Conservation (phyloP, 2,797 vertebrate species). For the Falco novaeseelandiae region DNA sequence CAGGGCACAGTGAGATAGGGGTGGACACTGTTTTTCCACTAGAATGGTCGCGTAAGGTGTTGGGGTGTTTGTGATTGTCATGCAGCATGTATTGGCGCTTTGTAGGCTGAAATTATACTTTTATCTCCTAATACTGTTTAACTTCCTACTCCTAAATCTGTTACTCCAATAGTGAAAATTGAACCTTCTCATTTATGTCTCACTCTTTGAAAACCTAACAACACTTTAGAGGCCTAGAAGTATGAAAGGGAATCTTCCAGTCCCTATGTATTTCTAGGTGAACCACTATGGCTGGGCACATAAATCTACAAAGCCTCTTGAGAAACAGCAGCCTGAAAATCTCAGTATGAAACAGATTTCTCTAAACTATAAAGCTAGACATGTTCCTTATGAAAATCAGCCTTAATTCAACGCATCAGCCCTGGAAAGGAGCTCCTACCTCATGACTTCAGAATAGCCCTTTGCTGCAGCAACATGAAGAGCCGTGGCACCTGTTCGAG, state of each 20-base stretch:
- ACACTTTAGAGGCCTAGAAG: background rate
- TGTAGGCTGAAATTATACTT: background rate
- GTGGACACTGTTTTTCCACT: background rate
- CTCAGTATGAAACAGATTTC: background rate
- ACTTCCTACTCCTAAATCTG: background rate
- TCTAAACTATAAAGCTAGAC: background rate
- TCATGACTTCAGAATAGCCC: conserved; percentile 81
- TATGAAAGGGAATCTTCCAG: background rate
- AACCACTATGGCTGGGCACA: background rate
- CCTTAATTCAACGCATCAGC: background rate
- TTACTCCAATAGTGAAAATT: background rate
- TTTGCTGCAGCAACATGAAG: conserved; percentile 81
- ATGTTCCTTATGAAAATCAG: background rate
- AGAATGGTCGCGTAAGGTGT: background rate
- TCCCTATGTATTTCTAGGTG: background rate
- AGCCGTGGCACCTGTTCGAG: conserved; percentile 79
- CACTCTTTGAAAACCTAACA: background rate
- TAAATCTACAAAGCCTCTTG: background rate
- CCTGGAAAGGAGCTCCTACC: conserved; percentile 57
- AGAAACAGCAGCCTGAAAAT: background rate
- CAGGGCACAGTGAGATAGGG: background rate
- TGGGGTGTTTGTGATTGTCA: background rate
- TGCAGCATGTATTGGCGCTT: background rate
- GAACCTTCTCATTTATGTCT: background rate
- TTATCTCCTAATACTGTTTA: background rate